phyloP scores from a whole-genome alignment of 2,888 invertebrate species.

The Cancer borealis region DNA sequence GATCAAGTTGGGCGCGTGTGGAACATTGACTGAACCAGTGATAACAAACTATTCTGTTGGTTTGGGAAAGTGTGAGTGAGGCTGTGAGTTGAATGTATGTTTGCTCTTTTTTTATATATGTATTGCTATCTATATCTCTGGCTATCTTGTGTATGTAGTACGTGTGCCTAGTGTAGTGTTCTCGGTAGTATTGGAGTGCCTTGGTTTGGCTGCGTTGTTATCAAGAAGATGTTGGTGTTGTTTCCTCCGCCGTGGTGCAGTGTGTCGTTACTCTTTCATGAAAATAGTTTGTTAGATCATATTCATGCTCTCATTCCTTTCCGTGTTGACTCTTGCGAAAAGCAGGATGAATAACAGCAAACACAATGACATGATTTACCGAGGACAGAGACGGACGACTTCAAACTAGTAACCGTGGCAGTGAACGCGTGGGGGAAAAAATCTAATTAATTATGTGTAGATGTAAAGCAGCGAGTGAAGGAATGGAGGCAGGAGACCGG shows the following conservation, averaged over 20 bases:
- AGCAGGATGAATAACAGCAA: neutral
- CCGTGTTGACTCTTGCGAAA: neutral
- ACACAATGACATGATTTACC: neutral
- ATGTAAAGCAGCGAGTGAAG: neutral
- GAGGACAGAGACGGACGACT: neutral
- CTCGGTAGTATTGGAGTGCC: neutral
- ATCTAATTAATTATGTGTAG: neutral
- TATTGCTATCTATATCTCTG: neutral
- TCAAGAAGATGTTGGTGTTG: neutral
- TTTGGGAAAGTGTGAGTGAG: neutral
- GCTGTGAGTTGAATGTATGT: neutral
- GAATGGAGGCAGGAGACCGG: constrained; percentile 10
- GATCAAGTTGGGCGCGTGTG: neutral
- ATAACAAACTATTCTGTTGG: neutral
- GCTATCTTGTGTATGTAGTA: neutral
- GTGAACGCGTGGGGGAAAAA: neutral
- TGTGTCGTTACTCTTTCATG: neutral
- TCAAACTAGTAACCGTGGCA: neutral
- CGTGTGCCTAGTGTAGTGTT: neutral
- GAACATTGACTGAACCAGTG: neutral
- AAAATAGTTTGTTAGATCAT: neutral
- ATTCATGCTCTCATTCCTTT: neutral
- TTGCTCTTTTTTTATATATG: neutral
- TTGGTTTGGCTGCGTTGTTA: neutral
- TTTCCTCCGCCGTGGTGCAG: neutral